phyloP scores from a whole-genome alignment of 2,888 invertebrate species.

The Falcaria lacertinaria region DNA sequence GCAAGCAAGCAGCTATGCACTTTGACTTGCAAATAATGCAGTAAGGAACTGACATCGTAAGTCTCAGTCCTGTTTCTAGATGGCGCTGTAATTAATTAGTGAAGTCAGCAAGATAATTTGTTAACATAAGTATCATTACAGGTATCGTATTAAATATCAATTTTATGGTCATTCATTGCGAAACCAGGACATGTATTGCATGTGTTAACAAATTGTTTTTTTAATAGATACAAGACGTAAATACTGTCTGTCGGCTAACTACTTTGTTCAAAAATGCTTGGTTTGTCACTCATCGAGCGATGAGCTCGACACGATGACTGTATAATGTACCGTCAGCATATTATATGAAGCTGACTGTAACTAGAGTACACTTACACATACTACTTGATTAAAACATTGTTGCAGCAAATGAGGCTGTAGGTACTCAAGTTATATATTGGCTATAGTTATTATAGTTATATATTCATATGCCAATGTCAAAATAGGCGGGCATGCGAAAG shows the following conservation, averaged over 20 bases:
- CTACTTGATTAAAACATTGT: too few species aligned
- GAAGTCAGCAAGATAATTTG: too few species aligned
- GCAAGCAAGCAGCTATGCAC: not conserved
- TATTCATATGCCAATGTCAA: too few species aligned
- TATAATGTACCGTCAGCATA: constrained; percentile 15
- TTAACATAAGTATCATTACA: too few species aligned
- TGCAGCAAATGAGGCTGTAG: too few species aligned
- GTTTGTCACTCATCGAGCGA: constrained; percentile 30
- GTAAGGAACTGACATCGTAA: constrained; percentile 33
- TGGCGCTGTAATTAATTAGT: constrained; percentile 39
- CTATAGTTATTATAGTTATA: too few species aligned
- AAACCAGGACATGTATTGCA: constrained; percentile 11
- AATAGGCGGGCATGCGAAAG: too few species aligned
- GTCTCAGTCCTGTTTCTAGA: constrained; percentile 38
- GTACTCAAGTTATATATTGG: too few species aligned
- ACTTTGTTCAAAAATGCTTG: constrained; percentile 26
- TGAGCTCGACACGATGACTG: constrained; percentile 19
- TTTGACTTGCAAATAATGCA: constrained; percentile 27
- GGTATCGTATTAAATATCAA: not conserved
- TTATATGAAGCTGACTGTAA: constrained; percentile 2
- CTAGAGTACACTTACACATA: too few species aligned
- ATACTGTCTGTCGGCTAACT: constrained; percentile 22
- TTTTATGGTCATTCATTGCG: not conserved
- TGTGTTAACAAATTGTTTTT: constrained; percentile 20
- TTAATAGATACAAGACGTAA: constrained; percentile 19